Conservation (phyloP, 1,140 invertebrate species). For the Apolygus lucorum region DNA sequence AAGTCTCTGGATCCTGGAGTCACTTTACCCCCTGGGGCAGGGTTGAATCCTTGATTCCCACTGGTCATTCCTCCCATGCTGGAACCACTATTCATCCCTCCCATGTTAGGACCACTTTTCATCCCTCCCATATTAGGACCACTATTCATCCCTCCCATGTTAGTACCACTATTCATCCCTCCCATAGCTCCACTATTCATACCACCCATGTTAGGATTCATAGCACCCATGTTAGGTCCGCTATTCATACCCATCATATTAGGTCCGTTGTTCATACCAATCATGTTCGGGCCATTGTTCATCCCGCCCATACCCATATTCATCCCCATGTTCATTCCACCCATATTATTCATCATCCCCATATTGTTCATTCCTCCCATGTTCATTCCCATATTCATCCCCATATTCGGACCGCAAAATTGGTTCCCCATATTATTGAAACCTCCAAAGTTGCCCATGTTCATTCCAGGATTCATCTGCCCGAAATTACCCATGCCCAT, state of each 20-base stretch:
- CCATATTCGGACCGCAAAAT: background rate
- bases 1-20: too few relatives aligned
- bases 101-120: too few relatives aligned
- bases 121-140: background rate
- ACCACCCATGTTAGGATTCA: too few relatives aligned
- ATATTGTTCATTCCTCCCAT: background rate
- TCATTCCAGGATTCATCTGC: background rate
- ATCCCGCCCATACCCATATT: background rate
- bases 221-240: background rate
- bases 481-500: background rate
- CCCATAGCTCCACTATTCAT: too few relatives aligned
- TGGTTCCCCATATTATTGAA: background rate
- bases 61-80: background rate
- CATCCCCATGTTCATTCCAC: constrained; percentile 3
- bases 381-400: background rate
- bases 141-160: background rate
- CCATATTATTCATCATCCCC: background rate
- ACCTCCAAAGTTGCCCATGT: background rate
- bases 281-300: background rate
- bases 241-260: background rate
- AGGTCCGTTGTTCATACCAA: background rate
- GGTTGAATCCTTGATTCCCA: background rate
- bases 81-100: background rate
- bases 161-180: background rate
- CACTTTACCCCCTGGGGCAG: too few relatives aligned